Evolutionary conservation across 2,797 vertebrate species (phyloP), one percentile per base, ranked within the genome.

Genomic region (Falco naumanni): DNA sequence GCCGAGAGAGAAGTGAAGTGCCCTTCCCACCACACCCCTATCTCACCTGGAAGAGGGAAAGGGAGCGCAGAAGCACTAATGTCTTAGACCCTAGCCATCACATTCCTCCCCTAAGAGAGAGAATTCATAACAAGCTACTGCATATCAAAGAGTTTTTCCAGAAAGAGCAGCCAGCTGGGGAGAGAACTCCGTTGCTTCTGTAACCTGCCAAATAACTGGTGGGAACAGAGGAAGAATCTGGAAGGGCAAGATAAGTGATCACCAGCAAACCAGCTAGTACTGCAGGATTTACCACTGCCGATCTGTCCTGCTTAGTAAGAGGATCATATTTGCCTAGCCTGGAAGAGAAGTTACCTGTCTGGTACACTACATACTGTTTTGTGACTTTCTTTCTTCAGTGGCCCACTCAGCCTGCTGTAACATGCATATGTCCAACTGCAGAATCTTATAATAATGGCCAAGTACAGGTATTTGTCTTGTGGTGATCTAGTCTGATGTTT

Each of bases 81-180:
- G 97, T 99, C 43, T 97, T 99, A 88, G 99, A 99, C 92, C 99
- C 99, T 16, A 99, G 99, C 96, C 98, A 99, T 95, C 99, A 99
- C 63, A 96, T 98, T 45, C 99, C 99, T 11, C 98, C 99, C 4
- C 78, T 99, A 51, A 98, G 97, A 80, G 98, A 98, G 87, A 98
- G 99, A 71, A 90, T 99, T 7, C 91, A 98, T 20, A 98, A 97
- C 91, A 94, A 95, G 10, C 84, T 98, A 24, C 79, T 97, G 19
- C 95, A 96, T 43, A 64, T 97, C 25, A 98, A 95, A 66, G 98
- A 98, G 85, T 74, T 99, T 54, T 98, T 98, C 54, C 97, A 48
- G 56, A 98, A 97, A 41, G 94, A 94, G 12, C 99, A 98, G 89
- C 95, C 98, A 0, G 97, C 97, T 0, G 99, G 99, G 6, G 99